Percentiles rank a stretch among this genome's conserved stretches.
These are phyloP conservation scores for Parauchenoglanis ngamensis DNA, from an alignment of 2,797 vertebrate species.

Conservation along the genomic window DNA sequence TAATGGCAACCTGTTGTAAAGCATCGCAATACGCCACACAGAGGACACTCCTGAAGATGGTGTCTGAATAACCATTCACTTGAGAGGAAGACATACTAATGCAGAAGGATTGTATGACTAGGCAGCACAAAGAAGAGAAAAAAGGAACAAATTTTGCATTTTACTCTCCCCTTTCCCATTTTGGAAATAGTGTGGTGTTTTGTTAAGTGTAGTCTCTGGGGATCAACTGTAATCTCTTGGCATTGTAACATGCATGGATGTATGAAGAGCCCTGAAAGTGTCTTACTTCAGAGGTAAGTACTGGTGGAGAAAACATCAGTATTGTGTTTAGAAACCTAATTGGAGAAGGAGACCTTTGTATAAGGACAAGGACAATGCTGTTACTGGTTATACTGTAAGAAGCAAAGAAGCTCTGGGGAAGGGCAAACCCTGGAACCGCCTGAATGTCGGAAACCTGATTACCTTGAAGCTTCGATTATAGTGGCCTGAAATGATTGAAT, in stretches of 20 bases:
- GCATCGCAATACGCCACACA: constrained; percentile 1
- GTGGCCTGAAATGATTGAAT: background rate
- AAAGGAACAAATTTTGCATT: constrained; percentile 4
- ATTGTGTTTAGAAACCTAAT: background rate
- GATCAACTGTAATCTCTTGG: background rate
- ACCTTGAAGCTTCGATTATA: background rate
- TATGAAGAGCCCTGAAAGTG: constrained; percentile 22
- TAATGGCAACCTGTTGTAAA: background rate
- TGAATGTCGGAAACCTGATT: constrained; percentile 5
- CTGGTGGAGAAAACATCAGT: constrained; percentile 9
- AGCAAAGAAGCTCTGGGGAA: no score
- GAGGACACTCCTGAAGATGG: constrained; percentile 33
- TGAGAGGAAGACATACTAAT: constrained; percentile 26
- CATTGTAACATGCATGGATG: constrained; percentile 14
- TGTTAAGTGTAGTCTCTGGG: constrained; percentile 6
- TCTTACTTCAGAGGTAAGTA: constrained; percentile 35
- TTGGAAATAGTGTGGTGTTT: constrained; percentile 15
- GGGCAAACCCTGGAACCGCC: background rate
- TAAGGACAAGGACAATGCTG: background rate
- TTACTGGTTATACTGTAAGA: background rate
- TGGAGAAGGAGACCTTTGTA: background rate
- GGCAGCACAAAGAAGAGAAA: constrained; percentile 31
- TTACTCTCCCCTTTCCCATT: background rate
- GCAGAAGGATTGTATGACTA: constrained; percentile 45
- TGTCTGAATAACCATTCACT: constrained; percentile 25